Conservation (phyloP, 2,113 vertebrate species). For the Cottus gobio region DNA sequence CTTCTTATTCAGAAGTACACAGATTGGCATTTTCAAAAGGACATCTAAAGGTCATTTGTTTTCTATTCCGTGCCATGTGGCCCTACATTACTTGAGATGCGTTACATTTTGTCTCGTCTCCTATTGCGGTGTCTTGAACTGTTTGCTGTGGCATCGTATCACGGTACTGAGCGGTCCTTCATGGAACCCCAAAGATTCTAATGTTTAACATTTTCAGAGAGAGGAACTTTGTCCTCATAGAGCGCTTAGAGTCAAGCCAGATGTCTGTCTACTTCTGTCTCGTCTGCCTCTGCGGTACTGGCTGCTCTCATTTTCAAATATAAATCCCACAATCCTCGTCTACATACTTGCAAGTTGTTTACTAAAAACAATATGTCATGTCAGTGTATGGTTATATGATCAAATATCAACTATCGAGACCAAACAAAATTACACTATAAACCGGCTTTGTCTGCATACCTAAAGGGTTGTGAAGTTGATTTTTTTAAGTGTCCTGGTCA, state of each 20-base stretch:
- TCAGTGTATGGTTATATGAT: conserved; percentile 14
- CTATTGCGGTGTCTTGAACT: conserved; percentile 44
- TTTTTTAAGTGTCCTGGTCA: not conserved
- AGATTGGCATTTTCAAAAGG: conserved; percentile 74
- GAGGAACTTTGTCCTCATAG: conserved; percentile 51
- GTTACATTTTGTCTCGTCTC: conserved; percentile 39
- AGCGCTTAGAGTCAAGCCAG: conserved; percentile 43
- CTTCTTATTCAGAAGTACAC: conserved; percentile 46
- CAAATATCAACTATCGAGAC: conserved; percentile 7
- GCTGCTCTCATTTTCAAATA: conserved; percentile 38
- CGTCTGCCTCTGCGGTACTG: conserved; percentile 20
- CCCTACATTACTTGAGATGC: conserved; percentile 38
- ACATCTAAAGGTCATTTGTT: conserved; percentile 71
- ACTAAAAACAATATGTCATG: conserved; percentile 5
- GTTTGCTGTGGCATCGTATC: conserved; percentile 40
- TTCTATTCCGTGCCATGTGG: conserved; percentile 40
- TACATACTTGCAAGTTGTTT: conserved; percentile 10
- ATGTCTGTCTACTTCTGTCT: conserved; percentile 28
- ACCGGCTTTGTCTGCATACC: not conserved
- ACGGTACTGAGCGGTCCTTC: conserved; percentile 24
- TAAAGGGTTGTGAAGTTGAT: not conserved
- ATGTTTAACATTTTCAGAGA: conserved; percentile 68
- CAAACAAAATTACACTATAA: not conserved
- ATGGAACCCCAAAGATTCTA: conserved; percentile 26
- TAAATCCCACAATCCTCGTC: conserved; percentile 17